A percentile compares a stretch with the other conserved stretches of the same genome.
Evolutionary conservation across 1,140 invertebrate species (phyloP).

Genomic region (Drosophila seguyi): DNA sequence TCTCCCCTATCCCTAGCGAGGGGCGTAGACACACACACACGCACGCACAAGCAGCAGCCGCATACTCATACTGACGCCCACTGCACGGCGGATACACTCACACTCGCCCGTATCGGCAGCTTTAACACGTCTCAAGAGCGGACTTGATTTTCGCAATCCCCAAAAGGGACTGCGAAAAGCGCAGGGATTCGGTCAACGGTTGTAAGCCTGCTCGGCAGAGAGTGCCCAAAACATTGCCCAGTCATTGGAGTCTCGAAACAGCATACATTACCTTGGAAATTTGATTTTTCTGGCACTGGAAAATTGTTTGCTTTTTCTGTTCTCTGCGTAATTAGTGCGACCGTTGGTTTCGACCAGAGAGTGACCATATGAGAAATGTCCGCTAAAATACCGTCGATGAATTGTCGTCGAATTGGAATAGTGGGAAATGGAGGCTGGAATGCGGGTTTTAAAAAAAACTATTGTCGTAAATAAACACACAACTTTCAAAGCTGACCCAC

Average conservation of each 20-base stretch:
- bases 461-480: too few species aligned
- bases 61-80: conserved; percentile 19
- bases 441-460: too few species aligned
- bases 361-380: background rate
- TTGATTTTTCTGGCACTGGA: conserved; percentile 34
- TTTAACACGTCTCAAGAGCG: conserved; percentile 47
- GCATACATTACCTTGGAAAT: conserved; percentile 42
- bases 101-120: conserved; percentile 28
- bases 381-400: too few species aligned
- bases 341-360: conserved; percentile 4
- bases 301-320: conserved; percentile 48
- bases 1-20: background rate
- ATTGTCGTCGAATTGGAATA: too few species aligned
- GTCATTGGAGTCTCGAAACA: background rate
- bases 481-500: too few species aligned
- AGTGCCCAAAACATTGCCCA: background rate
- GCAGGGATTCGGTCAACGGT: background rate
- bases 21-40: conserved; percentile 38
- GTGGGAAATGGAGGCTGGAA: too few species aligned
- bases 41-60: background rate
- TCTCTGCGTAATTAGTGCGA: conserved; percentile 39
- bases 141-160: background rate
- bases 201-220: background rate
- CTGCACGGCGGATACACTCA: conserved; percentile 16
- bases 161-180: background rate